Evolutionary conservation across 2,888 invertebrate species (phyloP).

Genomic region (Rhamnusium bicolor): DNA sequence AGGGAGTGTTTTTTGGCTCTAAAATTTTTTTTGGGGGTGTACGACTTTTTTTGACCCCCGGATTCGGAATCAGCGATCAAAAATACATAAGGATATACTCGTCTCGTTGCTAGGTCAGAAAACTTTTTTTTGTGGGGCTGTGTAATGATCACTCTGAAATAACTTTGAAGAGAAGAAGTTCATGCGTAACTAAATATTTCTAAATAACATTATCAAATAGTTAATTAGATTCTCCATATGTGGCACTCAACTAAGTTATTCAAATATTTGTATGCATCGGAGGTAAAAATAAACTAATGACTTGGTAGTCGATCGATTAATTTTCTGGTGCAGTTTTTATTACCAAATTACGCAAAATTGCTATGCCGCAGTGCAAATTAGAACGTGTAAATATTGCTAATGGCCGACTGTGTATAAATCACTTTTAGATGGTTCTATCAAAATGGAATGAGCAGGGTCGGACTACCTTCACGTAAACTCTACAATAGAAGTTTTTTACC

Average conservation of each 20-base stretch:
- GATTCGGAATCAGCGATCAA: too few species aligned
- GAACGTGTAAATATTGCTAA: constrained; percentile 37
- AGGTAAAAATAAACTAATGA: constrained; percentile 26
- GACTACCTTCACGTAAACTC: not conserved
- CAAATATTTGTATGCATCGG: constrained; percentile 31
- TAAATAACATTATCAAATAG: not conserved
- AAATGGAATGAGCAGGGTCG: constrained; percentile 29
- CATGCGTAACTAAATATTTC: not conserved
- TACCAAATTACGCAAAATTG: constrained; percentile 37
- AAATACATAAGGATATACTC: too few species aligned
- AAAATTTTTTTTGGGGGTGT: too few species aligned
- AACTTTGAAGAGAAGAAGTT: not conserved
- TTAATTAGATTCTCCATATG: constrained; percentile 11
- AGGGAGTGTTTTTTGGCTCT: too few species aligned
- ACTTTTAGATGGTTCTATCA: constrained; percentile 37
- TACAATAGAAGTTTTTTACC: too few species aligned
- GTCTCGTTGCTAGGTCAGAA: too few species aligned
- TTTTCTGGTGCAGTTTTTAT: constrained; percentile 35
- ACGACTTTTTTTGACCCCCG: too few species aligned
- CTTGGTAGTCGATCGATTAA: constrained; percentile 31
- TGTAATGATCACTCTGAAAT: not conserved
- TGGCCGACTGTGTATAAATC: constrained; percentile 29
- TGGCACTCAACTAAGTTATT: constrained; percentile 22
- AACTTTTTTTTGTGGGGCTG: too few species aligned
- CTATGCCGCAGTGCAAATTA: constrained; percentile 35